phyloP scores from a whole-genome alignment of 2,888 invertebrate genomes.

The Melanostoma mellinum region DNA sequence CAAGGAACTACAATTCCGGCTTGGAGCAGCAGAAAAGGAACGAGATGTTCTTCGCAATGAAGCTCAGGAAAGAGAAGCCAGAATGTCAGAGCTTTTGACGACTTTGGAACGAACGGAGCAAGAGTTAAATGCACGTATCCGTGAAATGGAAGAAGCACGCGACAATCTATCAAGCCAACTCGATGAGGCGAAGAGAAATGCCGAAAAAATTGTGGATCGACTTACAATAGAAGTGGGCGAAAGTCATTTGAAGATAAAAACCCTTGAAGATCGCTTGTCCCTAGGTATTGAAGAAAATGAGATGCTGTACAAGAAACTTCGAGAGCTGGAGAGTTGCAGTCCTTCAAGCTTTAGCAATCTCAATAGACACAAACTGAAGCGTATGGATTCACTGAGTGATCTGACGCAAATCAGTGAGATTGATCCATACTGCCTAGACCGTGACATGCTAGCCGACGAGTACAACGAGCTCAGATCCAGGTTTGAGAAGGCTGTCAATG shows the following conservation, averaged over 20 bases:
- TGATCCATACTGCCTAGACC: constrained; percentile 88
- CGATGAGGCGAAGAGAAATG: constrained; percentile 87
- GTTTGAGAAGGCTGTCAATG: constrained; percentile 91
- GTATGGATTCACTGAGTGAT: constrained; percentile 91
- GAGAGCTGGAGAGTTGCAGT: constrained; percentile 86
- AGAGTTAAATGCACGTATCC: constrained; percentile 87
- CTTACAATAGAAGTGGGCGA: constrained; percentile 87
- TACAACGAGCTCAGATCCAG: constrained; percentile 89
- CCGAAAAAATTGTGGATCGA: constrained; percentile 87
- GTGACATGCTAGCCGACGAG: constrained; percentile 90
- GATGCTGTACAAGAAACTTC: constrained; percentile 86
- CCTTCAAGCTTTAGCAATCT: constrained; percentile 80
- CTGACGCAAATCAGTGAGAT: constrained; percentile 91
- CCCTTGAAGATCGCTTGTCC: constrained; percentile 83
- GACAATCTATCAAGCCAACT: constrained; percentile 85
- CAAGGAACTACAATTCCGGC: constrained; percentile 87
- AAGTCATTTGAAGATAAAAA: constrained; percentile 84
- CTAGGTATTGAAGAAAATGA: constrained; percentile 91
- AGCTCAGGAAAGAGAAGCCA: constrained; percentile 87
- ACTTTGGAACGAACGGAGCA: constrained; percentile 90
- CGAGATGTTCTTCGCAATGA: constrained; percentile 89
- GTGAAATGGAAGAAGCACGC: constrained; percentile 88
- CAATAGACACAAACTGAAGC: constrained; percentile 82
- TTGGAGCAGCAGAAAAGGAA: constrained; percentile 88
- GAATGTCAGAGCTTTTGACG: constrained; percentile 89